These are phyloP conservation scores for Tipula confusa DNA, from an alignment of 2,888 invertebrate genomes.

Conservation along the genomic window DNA sequence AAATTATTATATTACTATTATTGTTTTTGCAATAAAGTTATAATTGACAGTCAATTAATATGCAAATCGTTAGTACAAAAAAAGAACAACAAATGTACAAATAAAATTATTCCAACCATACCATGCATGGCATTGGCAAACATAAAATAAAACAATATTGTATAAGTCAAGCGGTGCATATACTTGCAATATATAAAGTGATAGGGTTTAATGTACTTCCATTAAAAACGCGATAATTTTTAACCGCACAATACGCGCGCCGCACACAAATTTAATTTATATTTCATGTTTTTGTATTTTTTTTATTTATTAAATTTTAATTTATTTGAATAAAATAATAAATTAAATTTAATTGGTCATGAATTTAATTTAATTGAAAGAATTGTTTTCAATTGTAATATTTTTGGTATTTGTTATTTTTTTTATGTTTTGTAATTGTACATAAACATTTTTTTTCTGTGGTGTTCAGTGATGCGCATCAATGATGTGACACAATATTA, in stretches of 20 bases:
- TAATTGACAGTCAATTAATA: slow-evolving; percentile 42
- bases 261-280: neutral
- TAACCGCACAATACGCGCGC: neutral
- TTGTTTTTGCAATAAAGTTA: slow-evolving; percentile 37
- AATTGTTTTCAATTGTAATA: slow-evolving; percentile 1
- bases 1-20: slow-evolving; percentile 30
- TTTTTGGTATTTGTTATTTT: neutral
- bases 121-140: neutral
- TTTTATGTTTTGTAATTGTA: neutral
- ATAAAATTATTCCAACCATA: neutral
- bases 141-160: neutral
- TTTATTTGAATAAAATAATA: neutral
- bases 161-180: neutral
- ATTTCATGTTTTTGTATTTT: neutral
- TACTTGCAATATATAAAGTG: neutral
- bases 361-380: slow-evolving; percentile 7
- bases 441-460: neutral
- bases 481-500: neutral
- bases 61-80: slow-evolving; percentile 38
- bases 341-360: slow-evolving; percentile 12
- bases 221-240: neutral
- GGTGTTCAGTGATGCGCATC: neutral
- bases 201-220: neutral
- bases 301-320: neutral
- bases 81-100: neutral